Percentiles rank a stretch among this genome's conserved stretches.
Evolutionary conservation across 2,888 invertebrate species (phyloP).

Genomic region (Luperina testacea): DNA sequence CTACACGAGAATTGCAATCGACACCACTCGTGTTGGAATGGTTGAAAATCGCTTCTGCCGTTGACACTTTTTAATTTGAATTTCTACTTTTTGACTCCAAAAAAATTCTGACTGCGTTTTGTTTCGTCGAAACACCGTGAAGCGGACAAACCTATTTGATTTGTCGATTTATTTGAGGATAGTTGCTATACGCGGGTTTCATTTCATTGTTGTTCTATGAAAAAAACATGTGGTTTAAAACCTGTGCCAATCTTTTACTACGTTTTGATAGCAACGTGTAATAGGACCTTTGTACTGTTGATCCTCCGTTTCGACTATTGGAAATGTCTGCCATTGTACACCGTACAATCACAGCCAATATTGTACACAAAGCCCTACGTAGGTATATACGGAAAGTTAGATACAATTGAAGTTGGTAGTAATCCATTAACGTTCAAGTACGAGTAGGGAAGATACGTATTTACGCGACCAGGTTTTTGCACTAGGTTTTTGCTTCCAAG

Average conservation of each 20-base stretch:
- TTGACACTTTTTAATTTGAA: conserved; percentile 80
- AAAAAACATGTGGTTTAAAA: conserved; percentile 26
- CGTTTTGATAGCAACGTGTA: conserved; percentile 14
- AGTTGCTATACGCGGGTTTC: conserved; percentile 8
- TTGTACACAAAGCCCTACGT: conserved; percentile 24
- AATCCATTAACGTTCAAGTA: conserved; percentile 32
- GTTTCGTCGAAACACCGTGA: conserved; percentile 42
- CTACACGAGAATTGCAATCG: conserved; percentile 70
- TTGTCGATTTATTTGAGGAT: conserved; percentile 37
- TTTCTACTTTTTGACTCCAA: conserved; percentile 65
- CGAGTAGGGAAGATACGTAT: no score
- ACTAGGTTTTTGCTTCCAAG: no score
- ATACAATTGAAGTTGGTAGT: conserved; percentile 31
- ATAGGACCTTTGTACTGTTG: conserved; percentile 45
- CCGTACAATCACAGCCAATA: conserved; percentile 36
- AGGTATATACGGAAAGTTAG: background rate
- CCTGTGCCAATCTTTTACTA: conserved; percentile 7
- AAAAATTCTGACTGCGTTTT: conserved; percentile 51
- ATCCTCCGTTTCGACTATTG: conserved; percentile 28
- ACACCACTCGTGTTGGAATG: conserved; percentile 64
- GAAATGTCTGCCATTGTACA: conserved; percentile 19
- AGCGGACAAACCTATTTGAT: conserved; percentile 46
- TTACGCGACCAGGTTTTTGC: no score
- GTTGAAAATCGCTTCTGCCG: conserved; percentile 68
- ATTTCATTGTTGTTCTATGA: background rate